Conservation (phyloP, 2,113 vertebrate species). For the Anser cygnoides region DNA sequence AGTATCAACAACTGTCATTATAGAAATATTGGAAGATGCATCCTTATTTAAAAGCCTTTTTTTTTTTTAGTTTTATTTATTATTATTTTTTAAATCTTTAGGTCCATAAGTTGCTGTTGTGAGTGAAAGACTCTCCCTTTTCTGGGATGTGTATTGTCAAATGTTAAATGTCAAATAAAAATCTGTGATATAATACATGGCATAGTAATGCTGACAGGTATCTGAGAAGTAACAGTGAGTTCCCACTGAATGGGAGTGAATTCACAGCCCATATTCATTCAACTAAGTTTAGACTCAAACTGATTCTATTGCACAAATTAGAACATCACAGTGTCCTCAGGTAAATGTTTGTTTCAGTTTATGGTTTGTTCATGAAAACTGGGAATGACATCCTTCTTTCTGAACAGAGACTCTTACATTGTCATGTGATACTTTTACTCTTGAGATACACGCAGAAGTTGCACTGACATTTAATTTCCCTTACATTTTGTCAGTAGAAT, state of each 20-base stretch:
- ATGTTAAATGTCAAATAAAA: neutral
- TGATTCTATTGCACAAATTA: neutral
- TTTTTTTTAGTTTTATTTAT: too few relatives aligned
- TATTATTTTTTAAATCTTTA: neutral
- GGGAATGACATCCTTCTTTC: neutral
- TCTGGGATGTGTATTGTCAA: neutral
- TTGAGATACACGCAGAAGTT: neutral
- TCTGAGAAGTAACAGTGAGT: neutral
- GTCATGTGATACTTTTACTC: neutral
- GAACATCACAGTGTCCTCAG: neutral
- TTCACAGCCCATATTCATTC: neutral
- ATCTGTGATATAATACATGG: fast-evolving
- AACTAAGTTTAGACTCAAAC: neutral
- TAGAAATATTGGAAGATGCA: neutral
- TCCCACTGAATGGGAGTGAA: neutral
- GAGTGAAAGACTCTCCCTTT: neutral
- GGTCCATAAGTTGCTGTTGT: neutral
- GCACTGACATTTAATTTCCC: neutral
- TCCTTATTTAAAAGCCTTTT: too few relatives aligned
- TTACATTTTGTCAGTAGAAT: neutral
- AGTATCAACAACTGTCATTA: neutral
- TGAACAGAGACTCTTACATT: neutral
- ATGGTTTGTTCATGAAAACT: neutral
- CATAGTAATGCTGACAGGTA: neutral
- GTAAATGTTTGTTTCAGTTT: neutral